phyloP scores from a whole-genome alignment of 2,888 invertebrate genomes.

The Troglohyphantes excavatus region DNA sequence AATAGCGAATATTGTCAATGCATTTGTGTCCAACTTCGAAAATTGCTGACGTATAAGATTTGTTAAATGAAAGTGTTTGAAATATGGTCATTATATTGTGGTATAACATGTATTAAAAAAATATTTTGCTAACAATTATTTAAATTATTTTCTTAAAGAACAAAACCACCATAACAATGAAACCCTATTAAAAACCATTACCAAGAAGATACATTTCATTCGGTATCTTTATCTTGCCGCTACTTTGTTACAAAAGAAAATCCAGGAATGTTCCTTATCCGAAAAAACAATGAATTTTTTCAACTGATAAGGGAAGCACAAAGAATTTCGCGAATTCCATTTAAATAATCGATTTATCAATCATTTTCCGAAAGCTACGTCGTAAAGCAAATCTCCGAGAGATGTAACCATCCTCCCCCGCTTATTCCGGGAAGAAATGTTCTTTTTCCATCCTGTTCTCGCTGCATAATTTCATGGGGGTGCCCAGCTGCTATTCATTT shows the following conservation, averaged over 20 bases:
- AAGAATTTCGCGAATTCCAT: conserved; percentile 36
- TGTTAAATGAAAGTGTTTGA: too few relatives aligned
- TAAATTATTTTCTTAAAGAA: too few relatives aligned
- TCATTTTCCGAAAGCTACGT: conserved; percentile 42
- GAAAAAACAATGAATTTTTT: too few relatives aligned
- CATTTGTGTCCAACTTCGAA: too few relatives aligned
- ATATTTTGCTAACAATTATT: too few relatives aligned
- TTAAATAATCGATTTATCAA: conserved; percentile 69
- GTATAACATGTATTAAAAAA: too few relatives aligned
- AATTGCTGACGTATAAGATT: too few relatives aligned
- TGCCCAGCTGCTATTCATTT: conserved; percentile 24
- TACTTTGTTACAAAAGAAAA: neutral
- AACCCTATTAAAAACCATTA: neutral
- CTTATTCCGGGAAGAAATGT: neutral
- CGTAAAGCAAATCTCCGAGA: conserved; percentile 41
- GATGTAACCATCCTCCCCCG: conserved; percentile 7
- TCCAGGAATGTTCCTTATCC: neutral
- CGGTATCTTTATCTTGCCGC: neutral
- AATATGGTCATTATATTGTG: too few relatives aligned
- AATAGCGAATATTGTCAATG: too few relatives aligned
- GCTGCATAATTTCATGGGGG: conserved; percentile 30
- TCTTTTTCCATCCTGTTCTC: conserved; percentile 10
- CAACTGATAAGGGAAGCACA: neutral
- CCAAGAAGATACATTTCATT: neutral
- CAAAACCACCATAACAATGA: too few relatives aligned